Conservation (phyloP, 1,140 invertebrate species). For the Anoplolepis gracilipes region DNA sequence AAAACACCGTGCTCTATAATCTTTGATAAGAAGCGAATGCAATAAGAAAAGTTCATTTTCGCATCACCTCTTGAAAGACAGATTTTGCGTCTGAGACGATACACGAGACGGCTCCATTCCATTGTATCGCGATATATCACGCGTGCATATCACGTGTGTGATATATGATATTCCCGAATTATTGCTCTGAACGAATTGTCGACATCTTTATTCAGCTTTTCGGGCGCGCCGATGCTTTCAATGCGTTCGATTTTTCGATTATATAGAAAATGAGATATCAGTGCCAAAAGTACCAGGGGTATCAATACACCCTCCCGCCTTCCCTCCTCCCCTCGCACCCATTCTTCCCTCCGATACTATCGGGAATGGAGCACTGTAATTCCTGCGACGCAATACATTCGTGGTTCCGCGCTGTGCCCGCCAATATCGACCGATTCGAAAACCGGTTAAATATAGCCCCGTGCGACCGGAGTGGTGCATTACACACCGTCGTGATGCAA, state of each 20-base stretch:
- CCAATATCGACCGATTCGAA: conserved; percentile 72
- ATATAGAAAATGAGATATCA: conserved; percentile 33
- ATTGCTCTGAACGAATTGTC: background rate
- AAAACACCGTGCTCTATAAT: background rate
- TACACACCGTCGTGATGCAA: conserved; percentile 46
- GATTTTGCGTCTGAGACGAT: background rate
- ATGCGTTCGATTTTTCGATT: background rate
- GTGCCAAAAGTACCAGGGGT: background rate
- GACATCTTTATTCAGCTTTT: background rate
- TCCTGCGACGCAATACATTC: conserved; percentile 56
- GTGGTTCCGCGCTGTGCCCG: conserved; percentile 19
- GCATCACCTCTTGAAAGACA: background rate
- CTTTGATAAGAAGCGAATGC: background rate
- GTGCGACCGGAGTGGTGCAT: conserved; percentile 46
- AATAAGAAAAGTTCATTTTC: conserved; percentile 20
- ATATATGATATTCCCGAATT: conserved; percentile 15
- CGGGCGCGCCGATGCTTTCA: background rate
- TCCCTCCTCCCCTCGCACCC: no score
- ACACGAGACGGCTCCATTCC: background rate
- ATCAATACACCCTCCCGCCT: background rate
- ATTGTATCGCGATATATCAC: background rate
- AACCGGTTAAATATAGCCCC: conserved; percentile 69
- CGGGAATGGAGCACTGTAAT: conserved; percentile 46
- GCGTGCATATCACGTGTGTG: background rate
- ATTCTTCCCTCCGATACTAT: background rate